Evolutionary conservation across 1,140 invertebrate genomes (phyloP), one percentile per base, ranked within the genome.

Genomic region (Drosophila murphyi): DNA sequence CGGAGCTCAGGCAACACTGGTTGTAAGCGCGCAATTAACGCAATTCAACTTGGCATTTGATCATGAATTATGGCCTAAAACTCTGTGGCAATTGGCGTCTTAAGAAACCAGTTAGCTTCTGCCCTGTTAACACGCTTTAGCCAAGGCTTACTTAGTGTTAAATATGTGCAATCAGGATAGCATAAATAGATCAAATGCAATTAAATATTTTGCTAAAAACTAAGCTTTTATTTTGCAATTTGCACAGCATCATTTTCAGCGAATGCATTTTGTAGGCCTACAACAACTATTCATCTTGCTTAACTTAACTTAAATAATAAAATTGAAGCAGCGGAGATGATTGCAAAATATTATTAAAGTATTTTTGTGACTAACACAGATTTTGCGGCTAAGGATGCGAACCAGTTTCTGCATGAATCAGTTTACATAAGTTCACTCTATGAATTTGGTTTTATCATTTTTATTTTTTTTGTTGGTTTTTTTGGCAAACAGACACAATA

Each of bases 31-130:
- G 45, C 57, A 60, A 61, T 41, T 59, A 57, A 63, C 59, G 71
- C 72, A 67, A 51, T 74, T 67, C 68, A 64, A 80, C 41, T 48
- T 54, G 32, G 68, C 68, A 75, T 60, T 75, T 75, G 72, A 75
- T 64, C 67, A 70, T 75, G 72, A 71, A 64, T 70, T 75, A 56
- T 64, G n/a, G 60, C 41, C 48, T 37, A 29, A 52, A 35, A 50
- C n/a, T 43, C 37, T 41, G 54, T 41, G 8, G 35, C 54, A 56
- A 57, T 57, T 50, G 48, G 28, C 48, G 4, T 50, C 48, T 29
- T 43, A 43, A 43, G 10, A n/a, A 43, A 43, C 39, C 39, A 43
- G 39, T 43, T 43, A 43, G 50, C 34, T 52, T 20, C 20, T 29
- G 29, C 20, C 28, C 10, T 4, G 10, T 7, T 10, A 32, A 51